phyloP scores from a whole-genome alignment of 2,797 vertebrate species.

The Rhabdomys pumilio region DNA sequence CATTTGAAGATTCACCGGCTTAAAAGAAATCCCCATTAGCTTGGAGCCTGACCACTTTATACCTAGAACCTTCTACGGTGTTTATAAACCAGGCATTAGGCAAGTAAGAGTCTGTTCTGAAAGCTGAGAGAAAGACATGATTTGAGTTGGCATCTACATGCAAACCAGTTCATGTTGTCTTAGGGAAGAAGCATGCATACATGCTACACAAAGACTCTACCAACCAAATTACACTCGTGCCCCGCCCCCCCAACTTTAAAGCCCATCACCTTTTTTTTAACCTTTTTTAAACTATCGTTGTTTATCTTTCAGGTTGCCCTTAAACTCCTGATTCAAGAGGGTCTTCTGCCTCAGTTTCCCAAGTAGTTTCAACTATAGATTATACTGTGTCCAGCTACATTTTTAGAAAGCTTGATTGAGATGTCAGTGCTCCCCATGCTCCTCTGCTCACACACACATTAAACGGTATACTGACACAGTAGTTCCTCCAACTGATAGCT shows the following conservation, averaged over 20 bases:
- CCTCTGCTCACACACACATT: too few relatives aligned
- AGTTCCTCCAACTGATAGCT: constrained; percentile 2
- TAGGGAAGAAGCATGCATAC: neutral
- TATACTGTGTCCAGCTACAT: neutral
- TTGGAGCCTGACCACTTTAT: neutral
- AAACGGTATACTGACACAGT: neutral
- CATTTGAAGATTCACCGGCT: neutral
- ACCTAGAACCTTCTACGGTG: neutral
- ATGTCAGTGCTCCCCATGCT: neutral
- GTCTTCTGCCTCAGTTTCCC: neutral
- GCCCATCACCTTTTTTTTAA: neutral
- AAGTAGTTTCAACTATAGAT: neutral
- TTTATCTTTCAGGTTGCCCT: neutral
- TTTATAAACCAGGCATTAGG: constrained; percentile 10
- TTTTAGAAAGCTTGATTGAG: neutral
- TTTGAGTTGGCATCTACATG: constrained; percentile 22
- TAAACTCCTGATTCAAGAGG: neutral
- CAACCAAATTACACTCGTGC: neutral
- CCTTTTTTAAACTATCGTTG: neutral
- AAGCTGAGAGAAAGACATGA: neutral
- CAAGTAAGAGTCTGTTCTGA: constrained; percentile 20
- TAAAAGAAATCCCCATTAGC: constrained; percentile 44
- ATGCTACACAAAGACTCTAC: neutral
- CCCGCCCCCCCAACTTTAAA: neutral
- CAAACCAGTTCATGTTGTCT: neutral